Evolutionary conservation across 30 jellyfish, hydroid and myxozoan species (phyloP), one percentile per base, ranked within the genome.

Genomic region (Morbakka virulenta): DNA sequence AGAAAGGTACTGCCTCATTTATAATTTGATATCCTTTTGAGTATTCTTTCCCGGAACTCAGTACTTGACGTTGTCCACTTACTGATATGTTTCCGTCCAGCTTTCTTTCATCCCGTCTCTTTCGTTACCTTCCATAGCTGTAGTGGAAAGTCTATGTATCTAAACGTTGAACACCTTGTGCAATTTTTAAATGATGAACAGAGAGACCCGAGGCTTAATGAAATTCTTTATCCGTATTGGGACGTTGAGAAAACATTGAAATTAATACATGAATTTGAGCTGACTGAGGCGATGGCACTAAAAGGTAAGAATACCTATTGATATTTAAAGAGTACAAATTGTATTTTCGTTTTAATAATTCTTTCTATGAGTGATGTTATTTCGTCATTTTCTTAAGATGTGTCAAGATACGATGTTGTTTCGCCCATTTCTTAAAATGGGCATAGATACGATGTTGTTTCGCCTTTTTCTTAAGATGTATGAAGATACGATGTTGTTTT

Each of bases 191-290:
- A 92, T 62, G 89, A 53, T n/a, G 95, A 82, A 24, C 98, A 92
- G 53, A 78, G 98, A 11, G 98, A 92, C 64, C 98, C 96, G 1
- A 89, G 98, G 29, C 84, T 92, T 62, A 92, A 92, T 62, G 98
- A 92, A 57, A 92, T 85, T 2, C 64, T 92, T 13, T 85, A 70
- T 62, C 98, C 98, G 2, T 85, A 32, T 32, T 92, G 61, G 77
- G 62, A 84, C 52, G 26, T 71, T n/a, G 93, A 76, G n/a, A 81
- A 74, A 32, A 95, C 98, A 20, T 53, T 69, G 28, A 68, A 89
- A 26, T 50, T 92, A 13, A 69, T 92, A n/a, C 32, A 36, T 21
- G 82, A 73, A 24, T 87, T 79, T 53, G 99, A 94, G 49, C 88
- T 92, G 20, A 76, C 95, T 13, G 89, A 85, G 32, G 97, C 82